Base-by-base conservation (phyloP, 2,113 vertebrate genomes). In the Falcunculus frontatus region DNA sequence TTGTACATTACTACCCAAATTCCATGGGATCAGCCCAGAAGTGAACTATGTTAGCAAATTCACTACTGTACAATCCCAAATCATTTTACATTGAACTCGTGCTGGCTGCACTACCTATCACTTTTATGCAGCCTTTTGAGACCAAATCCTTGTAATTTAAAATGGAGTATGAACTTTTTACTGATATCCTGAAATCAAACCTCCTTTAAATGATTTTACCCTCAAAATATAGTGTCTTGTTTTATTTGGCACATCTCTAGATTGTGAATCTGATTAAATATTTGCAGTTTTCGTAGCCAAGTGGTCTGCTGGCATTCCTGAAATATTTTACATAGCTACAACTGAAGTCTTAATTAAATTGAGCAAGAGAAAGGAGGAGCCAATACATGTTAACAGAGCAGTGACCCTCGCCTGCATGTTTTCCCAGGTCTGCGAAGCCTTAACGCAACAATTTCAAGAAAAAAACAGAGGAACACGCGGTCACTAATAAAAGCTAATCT, bases 401-500 rank as follows among this genome's bases (percentile, higher is more conserved):
- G 27, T 10, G 17, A 41, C 4, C 5, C 11, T 30, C 23, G 19
- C 46, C 37, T 47, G 9, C 23, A 16, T 8, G 9, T 64, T 64
- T 23, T 42, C 35, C 16, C 22, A 72, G 6, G 10, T 63, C 30
- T 65, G 7, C 4, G 26, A 84, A 91, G 75, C 14, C 5, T 32
- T 41, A 35, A 55, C 7, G 21, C 5, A 75, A 53, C 55, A 18
- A 53, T 42, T 49, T 57, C 4, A 67, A 60, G 9, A 17, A 64
- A 76, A 76, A 37, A 55, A 3, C 6, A 62, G 11, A 47, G 12
- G 10, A 65, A 63, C 2, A 12, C 0, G 8, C 1, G 3, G 6
- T 16, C 33, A 49, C 7, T 7, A 37, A 62, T 3, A 44, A 44
- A 55, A 26, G 6, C 8, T 56, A 55, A 79, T 27, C 6, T 20